Evolutionary conservation across 2,797 vertebrate genomes (phyloP), one percentile per base, ranked within the genome.

Genomic region (Acanthopagrus latus): DNA sequence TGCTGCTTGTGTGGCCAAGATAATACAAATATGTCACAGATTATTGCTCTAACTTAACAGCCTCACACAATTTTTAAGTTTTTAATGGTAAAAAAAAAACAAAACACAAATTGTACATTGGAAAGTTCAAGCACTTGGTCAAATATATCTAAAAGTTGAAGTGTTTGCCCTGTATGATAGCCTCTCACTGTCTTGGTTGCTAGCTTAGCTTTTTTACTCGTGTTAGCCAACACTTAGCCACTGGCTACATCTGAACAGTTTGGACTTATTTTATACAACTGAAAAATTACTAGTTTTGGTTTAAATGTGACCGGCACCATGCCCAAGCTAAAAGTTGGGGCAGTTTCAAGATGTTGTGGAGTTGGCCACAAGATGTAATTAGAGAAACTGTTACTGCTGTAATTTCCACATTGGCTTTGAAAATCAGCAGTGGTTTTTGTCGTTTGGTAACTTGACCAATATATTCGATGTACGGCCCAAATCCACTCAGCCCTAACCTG

Each of bases 381-480:
- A 58, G 20, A 63, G 66, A 55, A 71, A 16, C 50, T 51, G 23
- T 74, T 43, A 29, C 52, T 54, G 50, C 66, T 76, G 48, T 67
- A 41, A 60, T 14, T 14, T 66, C 60, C 55, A 62, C 62, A n/a
- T 33, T 64, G 51, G 59, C 68, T 58, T n/a, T 18, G 62, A 57
- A 44, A 74, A 48, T 20, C 33, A 62, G 16, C 43, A 6, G 64
- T 14, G 67, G 64, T 86, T 47, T 83, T 54, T 16, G 51, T 71
- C 9, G 33, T 71, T 75, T 43, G 44, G 67, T 72, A 59, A 80
- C 50, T 41, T 38, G 12, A 76, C 70, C 86, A 81, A 74, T 78
- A 82, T 59, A 71, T 71, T 72, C 29, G 56, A 52, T 71, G 65
- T 43, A 20, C 23, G 33, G 62, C 56, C 54, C 29, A 3, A 2